A percentile compares a stretch with the other conserved stretches of the same genome.
Conservation (phyloP, 2,113 vertebrate species). For the Pandion haliaetus region DNA sequence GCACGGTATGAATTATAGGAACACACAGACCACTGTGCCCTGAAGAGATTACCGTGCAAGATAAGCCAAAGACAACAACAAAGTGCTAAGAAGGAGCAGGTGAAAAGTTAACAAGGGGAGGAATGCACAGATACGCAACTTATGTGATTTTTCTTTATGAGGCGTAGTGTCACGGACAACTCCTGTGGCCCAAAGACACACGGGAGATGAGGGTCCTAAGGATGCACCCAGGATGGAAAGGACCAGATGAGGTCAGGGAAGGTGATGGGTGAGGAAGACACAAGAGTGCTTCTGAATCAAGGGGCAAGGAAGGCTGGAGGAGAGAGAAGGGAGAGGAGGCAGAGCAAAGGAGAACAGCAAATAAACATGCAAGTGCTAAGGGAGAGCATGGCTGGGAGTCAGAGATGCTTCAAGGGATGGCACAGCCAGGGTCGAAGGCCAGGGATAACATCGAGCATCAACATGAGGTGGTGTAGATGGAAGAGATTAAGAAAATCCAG, state of each 20-base stretch:
- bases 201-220: neutral
- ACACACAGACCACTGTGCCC: slow-evolving; percentile 17
- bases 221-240: neutral
- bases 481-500: neutral
- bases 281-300: neutral
- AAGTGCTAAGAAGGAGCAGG: slow-evolving; percentile 51
- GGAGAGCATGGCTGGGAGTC: neutral
- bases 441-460: neutral
- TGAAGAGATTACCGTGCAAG: neutral
- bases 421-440: neutral
- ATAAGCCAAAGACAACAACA: slow-evolving; percentile 54
- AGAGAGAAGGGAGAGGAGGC: neutral
- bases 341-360: neutral
- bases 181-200: accelerated
- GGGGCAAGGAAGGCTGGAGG: neutral
- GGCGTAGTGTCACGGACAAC: neutral
- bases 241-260: neutral
- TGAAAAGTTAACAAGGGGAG: slow-evolving; percentile 1
- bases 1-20: slow-evolving; percentile 11
- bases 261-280: neutral
- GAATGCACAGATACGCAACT: neutral
- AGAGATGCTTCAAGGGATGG: neutral
- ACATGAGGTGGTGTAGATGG: accelerated
- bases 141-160: neutral
- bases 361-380: accelerated